phyloP scores from a whole-genome alignment of 1,140 invertebrate species.

The Ganaspis sp. region DNA sequence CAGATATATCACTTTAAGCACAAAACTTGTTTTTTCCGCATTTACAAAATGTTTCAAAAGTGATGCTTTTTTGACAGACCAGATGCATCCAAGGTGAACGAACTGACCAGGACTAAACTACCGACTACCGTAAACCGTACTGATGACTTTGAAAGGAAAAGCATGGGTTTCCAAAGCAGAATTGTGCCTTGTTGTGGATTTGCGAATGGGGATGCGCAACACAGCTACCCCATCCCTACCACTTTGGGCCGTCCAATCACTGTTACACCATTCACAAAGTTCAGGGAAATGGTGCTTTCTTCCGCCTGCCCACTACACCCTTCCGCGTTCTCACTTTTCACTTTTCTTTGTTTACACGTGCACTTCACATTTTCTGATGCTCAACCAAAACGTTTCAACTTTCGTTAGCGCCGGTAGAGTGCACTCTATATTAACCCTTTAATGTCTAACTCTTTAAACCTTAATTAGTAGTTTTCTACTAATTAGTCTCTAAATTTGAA shows the following conservation, averaged over 20 bases:
- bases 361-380: no score
- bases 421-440: no score
- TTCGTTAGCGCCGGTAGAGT: no score
- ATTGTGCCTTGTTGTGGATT: slow-evolving; percentile 4
- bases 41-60: not conserved
- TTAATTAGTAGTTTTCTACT: no score
- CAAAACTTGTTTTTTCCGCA: not conserved
- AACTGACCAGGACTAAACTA: not conserved
- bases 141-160: slow-evolving; percentile 3
- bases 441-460: no score
- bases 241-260: not conserved
- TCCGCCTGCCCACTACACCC: not conserved
- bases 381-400: no score
- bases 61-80: no score
- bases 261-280: not conserved
- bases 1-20: not conserved
- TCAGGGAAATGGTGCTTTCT: not conserved
- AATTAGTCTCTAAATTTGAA: no score
- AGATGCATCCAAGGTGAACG: not conserved
- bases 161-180: not conserved
- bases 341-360: not conserved
- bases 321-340: slow-evolving; percentile 36
- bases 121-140: not conserved
- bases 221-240: slow-evolving; percentile 12
- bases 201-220: not conserved